Evolutionary conservation across 2,113 vertebrate genomes (phyloP).

Genomic region (Clupea harengus): DNA sequence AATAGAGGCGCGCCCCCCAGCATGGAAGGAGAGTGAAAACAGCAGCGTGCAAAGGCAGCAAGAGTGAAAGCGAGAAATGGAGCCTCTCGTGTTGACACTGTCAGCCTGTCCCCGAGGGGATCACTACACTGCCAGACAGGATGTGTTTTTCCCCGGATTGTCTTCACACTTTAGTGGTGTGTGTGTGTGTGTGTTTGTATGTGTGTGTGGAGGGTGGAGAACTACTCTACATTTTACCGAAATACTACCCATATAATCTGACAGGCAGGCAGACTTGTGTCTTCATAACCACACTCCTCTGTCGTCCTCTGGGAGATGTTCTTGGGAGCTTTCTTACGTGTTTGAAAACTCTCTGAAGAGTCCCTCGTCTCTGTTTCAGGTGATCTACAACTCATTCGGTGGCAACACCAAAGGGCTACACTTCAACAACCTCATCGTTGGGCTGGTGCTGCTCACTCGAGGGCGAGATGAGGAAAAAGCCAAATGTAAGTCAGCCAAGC

Average conservation of each 20-base stretch:
- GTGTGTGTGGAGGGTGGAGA: neutral
- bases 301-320: neutral
- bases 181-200: neutral
- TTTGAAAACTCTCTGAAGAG: neutral
- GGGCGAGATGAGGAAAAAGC: conserved; percentile 95
- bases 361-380: conserved; percentile 64
- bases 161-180: too few relatives aligned
- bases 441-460: conserved; percentile 93
- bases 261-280: too few relatives aligned
- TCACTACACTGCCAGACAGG: neutral
- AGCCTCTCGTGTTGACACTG: neutral
- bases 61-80: neutral
- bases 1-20: neutral
- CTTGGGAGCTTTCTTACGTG: neutral
- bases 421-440: conserved; percentile 97
- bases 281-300: too few relatives aligned
- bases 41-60: neutral
- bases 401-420: conserved; percentile 94
- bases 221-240: too few relatives aligned
- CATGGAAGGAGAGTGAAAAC: neutral
- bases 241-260: too few relatives aligned
- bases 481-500: conserved; percentile 81
- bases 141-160: neutral
- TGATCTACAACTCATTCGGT: conserved; percentile 96
- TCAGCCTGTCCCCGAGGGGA: neutral